These are phyloP conservation scores for Enhydra lutris DNA, from an alignment of 2,113 vertebrate genomes.

Conservation along the genomic window DNA sequence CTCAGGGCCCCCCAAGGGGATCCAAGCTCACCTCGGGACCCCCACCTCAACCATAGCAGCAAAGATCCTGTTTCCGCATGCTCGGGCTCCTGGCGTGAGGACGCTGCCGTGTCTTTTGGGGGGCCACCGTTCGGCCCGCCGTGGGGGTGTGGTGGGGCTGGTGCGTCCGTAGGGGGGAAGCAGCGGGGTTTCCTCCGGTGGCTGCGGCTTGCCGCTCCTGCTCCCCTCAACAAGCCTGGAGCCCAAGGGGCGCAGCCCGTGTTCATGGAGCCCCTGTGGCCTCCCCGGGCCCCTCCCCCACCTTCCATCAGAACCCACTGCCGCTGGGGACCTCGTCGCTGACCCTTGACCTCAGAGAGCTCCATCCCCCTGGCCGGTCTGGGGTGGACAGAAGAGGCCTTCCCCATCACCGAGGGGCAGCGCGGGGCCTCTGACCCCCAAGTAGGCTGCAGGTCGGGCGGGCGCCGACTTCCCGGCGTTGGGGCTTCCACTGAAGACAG, in stretches of 20 bases:
- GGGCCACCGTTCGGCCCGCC: not conserved
- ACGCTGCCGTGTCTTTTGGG: not conserved
- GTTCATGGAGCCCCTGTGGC: not conserved
- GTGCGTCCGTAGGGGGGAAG: not conserved
- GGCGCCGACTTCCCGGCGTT: accelerated
- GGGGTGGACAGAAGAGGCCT: not conserved
- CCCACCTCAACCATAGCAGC: no score
- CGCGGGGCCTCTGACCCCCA: not conserved
- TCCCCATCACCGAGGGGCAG: accelerated
- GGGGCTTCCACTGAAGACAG: not conserved
- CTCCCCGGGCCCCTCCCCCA: accelerated
- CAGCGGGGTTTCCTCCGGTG: not conserved
- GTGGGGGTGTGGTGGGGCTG: not conserved
- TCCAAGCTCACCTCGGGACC: not conserved
- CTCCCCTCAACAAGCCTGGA: not conserved
- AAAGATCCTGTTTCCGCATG: not conserved
- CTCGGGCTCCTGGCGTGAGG: accelerated
- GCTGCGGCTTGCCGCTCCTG: no score
- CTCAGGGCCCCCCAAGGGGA: not conserved
- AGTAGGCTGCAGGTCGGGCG: not conserved
- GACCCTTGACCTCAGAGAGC: not conserved
- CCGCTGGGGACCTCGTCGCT: not conserved
- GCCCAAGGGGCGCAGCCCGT: accelerated
- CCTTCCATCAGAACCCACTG: not conserved
- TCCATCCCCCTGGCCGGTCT: not conserved